Evolutionary conservation across 2,888 invertebrate species (phyloP).

Genomic region (Eretmocerus hayati): DNA sequence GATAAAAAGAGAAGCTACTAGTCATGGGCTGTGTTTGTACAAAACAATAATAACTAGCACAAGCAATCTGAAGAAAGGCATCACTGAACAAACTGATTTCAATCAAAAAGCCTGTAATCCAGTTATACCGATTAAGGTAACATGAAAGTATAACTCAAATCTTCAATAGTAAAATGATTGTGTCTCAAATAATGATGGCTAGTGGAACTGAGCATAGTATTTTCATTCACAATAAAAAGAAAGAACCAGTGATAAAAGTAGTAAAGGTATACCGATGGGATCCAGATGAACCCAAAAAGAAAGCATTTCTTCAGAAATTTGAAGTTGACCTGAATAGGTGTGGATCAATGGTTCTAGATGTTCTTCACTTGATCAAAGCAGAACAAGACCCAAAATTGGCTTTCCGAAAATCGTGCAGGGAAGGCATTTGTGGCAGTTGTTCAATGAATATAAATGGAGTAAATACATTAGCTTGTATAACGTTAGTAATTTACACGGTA

Average conservation of each 20-base stretch:
- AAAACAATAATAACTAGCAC: no score
- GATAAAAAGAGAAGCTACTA: no score
- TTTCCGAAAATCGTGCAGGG: constrained; percentile 92
- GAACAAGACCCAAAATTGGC: constrained; percentile 92
- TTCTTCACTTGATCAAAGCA: constrained; percentile 93
- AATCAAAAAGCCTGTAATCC: no score
- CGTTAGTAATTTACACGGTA: constrained; percentile 32
- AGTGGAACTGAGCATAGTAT: no score
- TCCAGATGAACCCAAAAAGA: constrained; percentile 48
- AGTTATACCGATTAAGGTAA: no score
- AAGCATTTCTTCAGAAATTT: constrained; percentile 55
- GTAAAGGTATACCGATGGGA: constrained; percentile 51
- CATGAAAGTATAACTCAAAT: no score
- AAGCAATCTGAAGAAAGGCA: no score
- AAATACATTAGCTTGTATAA: constrained; percentile 95
- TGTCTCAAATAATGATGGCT: no score
- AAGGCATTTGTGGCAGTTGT: constrained; percentile 97
- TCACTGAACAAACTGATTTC: no score
- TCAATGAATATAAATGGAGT: constrained; percentile 96
- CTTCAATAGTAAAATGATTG: no score
- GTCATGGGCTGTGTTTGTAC: no score
- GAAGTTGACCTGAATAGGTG: constrained; percentile 62
- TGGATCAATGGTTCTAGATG: constrained; percentile 96
- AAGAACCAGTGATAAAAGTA: constrained; percentile 24
- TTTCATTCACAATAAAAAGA: constrained; percentile 1